Conservation (phyloP, 2,113 vertebrate genomes). For the Verasper variegatus region DNA sequence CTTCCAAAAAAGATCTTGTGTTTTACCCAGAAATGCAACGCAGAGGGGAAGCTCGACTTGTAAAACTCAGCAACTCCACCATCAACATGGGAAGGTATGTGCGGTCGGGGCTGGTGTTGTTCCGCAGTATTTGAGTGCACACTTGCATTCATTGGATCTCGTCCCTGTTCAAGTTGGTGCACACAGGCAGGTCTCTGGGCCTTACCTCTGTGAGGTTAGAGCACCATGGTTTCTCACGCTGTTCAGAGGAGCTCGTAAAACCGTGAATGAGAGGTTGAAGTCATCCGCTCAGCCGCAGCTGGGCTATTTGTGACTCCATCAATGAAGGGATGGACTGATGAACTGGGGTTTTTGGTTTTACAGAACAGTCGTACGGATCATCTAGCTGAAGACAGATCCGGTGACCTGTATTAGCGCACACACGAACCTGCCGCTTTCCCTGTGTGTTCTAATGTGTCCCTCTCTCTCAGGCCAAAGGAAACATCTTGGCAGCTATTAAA, state of each 20-base stretch:
- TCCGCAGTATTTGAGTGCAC: conserved; percentile 18
- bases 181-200: conserved; percentile 36
- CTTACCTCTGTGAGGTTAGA: conserved; percentile 50
- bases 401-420: conserved; percentile 62
- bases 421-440: conserved; percentile 40
- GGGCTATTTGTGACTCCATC: conserved; percentile 66
- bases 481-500: conserved; percentile 73
- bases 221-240: conserved; percentile 71
- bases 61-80: conserved; percentile 60
- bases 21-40: conserved; percentile 61
- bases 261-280: conserved; percentile 75
- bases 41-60: conserved; percentile 63
- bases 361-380: conserved; percentile 52
- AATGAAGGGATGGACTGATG: conserved; percentile 51
- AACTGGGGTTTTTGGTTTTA: conserved; percentile 59
- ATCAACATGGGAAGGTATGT: conserved; percentile 69
- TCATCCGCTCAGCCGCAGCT: conserved; percentile 65
- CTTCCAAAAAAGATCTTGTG: conserved; percentile 62
- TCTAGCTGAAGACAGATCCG: conserved; percentile 58
- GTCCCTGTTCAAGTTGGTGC: neutral
- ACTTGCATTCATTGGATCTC: neutral
- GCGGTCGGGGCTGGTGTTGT: conserved; percentile 46
- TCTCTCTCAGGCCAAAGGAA: conserved; percentile 68
- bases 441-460: conserved; percentile 49
- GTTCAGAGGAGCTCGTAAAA: conserved; percentile 69